phyloP scores from a whole-genome alignment of 2,888 invertebrate species.

The Ctenicera cuprea region DNA sequence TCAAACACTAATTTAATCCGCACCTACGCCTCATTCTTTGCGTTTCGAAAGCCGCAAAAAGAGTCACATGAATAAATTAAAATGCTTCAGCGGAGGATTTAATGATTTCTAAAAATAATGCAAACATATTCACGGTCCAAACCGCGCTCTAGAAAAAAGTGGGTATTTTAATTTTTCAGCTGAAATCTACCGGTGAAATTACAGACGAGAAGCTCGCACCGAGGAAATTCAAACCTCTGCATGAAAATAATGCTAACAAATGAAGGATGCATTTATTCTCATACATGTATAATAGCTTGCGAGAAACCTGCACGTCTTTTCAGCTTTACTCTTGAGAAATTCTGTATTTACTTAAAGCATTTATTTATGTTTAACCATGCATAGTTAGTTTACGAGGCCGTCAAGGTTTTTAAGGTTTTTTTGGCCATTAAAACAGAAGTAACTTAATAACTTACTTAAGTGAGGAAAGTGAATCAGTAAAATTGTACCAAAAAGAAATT shows the following conservation, averaged over 20 bases:
- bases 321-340: constrained; percentile 19
- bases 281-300: constrained; percentile 33
- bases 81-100: constrained; percentile 25
- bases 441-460: no score
- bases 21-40: constrained; percentile 28
- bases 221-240: constrained; percentile 33
- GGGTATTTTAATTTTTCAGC: constrained; percentile 27
- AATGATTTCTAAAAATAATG: constrained; percentile 35
- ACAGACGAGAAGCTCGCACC: background rate
- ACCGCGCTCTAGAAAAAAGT: constrained; percentile 1
- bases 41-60: constrained; percentile 31
- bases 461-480: no score
- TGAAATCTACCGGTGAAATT: constrained; percentile 5
- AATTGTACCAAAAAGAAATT: no score
- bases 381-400: background rate
- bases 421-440: no score
- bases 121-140: constrained; percentile 23
- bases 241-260: constrained; percentile 42
- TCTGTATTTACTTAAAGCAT: constrained; percentile 24
- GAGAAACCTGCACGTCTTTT: constrained; percentile 30
- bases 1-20: constrained; percentile 35
- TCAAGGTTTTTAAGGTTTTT: background rate
- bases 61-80: constrained; percentile 37
- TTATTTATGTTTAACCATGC: constrained; percentile 14
- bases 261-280: constrained; percentile 46